These are phyloP conservation scores for Hemicentrotus pulcherrimus DNA, from an alignment of 35 echinoderm and acorn worm genomes.

Conservation along the genomic window DNA sequence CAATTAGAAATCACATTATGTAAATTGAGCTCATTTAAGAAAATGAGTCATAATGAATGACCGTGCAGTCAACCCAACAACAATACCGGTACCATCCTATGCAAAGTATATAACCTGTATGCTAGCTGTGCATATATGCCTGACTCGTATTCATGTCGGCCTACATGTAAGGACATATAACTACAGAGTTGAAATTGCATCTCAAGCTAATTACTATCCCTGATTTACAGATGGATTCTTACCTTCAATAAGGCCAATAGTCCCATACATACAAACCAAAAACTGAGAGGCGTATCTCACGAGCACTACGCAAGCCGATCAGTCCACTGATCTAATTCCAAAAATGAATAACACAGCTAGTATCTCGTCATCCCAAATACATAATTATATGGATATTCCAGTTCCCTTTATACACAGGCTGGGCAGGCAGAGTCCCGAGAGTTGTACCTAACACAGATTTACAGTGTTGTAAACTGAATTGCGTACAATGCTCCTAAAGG, in stretches of 20 bases:
- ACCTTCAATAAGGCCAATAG: not conserved
- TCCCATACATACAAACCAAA: conserved; percentile 6
- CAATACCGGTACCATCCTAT: not conserved
- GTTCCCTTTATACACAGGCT: not conserved
- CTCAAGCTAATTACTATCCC: not conserved
- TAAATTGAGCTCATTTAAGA: not conserved
- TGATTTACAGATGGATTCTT: not conserved
- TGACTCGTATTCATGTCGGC: not conserved
- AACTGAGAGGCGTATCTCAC: not conserved
- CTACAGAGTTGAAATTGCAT: not conserved
- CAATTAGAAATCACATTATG: not conserved
- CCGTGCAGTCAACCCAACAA: not conserved
- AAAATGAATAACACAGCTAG: not conserved
- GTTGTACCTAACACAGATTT: not conserved
- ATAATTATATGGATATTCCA: not conserved
- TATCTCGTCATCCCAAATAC: not conserved
- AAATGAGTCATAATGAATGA: not conserved
- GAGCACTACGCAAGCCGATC: not conserved
- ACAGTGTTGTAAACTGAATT: not conserved
- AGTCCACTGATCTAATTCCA: not conserved
- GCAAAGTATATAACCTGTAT: not conserved
- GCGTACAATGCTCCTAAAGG: not conserved
- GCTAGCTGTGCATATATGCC: not conserved
- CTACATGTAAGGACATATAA: not conserved
- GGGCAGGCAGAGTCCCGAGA: not conserved